phyloP scores from a whole-genome alignment of 2,888 invertebrate genomes.

The Helleia helle region DNA sequence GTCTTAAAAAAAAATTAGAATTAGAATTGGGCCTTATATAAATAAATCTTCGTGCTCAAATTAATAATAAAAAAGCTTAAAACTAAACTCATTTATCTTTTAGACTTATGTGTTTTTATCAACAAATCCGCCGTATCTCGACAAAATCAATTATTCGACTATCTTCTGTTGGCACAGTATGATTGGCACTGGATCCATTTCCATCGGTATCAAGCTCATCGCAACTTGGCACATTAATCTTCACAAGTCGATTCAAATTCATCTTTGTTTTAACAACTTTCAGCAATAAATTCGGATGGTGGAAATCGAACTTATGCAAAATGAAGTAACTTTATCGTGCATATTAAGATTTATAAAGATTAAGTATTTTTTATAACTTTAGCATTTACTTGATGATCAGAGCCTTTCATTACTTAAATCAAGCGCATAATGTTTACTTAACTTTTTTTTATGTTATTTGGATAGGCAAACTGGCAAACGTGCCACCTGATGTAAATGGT shows the following conservation, averaged over 20 bases:
- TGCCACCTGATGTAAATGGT: too few relatives aligned
- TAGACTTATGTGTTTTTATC: too few relatives aligned
- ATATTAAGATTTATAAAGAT: background rate
- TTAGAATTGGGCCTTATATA: too few relatives aligned
- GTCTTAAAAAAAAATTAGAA: too few relatives aligned
- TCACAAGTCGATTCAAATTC: constrained; percentile 44
- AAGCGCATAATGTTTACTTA: too few relatives aligned
- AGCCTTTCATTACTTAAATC: background rate
- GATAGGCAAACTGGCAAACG: too few relatives aligned
- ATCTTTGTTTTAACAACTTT: constrained; percentile 51
- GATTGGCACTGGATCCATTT: background rate
- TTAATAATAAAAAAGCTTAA: too few relatives aligned
- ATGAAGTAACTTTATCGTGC: constrained; percentile 3
- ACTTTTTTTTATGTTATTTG: too few relatives aligned
- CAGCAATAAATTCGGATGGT: constrained; percentile 37
- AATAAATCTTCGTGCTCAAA: too few relatives aligned
- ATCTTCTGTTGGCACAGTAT: constrained; percentile 2
- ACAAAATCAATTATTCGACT: constrained; percentile 9
- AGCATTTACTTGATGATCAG: background rate
- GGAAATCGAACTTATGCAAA: constrained; percentile 24
- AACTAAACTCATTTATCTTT: too few relatives aligned
- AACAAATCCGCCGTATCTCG: too few relatives aligned
- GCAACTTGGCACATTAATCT: constrained; percentile 40
- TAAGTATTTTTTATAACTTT: background rate
- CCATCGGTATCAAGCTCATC: background rate